Conservation (phyloP, 2,797 vertebrate genomes). For the Fundulus diaphanus region DNA sequence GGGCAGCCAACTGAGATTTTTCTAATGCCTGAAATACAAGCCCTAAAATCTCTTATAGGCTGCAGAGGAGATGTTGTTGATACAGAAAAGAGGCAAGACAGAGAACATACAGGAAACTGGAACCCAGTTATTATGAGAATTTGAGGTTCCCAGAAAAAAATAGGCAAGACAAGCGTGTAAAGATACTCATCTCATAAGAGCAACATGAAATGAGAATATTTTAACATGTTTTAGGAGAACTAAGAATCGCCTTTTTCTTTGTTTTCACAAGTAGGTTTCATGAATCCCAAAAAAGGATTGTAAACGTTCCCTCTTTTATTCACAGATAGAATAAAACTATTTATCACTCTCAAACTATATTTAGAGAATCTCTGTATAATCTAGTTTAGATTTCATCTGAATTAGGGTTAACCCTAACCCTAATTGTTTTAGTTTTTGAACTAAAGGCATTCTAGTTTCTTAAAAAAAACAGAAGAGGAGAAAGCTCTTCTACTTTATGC, state of each 20-base stretch:
- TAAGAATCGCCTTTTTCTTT: neutral
- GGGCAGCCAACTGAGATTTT: neutral
- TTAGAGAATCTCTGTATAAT: neutral
- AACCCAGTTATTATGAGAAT: neutral
- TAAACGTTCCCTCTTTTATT: neutral
- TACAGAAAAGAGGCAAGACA: neutral
- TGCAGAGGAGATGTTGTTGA: neutral
- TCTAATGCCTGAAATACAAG: neutral
- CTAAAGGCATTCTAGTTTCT: neutral
- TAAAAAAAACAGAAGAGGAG: neutral
- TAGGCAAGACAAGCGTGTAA: neutral
- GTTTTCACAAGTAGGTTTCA: neutral
- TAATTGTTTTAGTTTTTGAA: neutral
- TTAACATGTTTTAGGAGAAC: neutral
- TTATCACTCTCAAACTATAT: neutral
- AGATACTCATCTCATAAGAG: neutral
- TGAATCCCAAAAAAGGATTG: neutral
- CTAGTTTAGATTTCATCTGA: neutral
- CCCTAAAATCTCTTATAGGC: neutral
- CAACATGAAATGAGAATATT: neutral
- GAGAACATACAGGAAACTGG: neutral
- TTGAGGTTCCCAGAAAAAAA: neutral
- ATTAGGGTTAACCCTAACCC: too few relatives aligned
- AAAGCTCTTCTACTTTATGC: neutral
- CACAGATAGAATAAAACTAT: fast-evolving